Percentiles rank a stretch among this genome's conserved stretches.
Conservation (phyloP, 2,888 invertebrate genomes). For the Lasioglossum malachurum region DNA sequence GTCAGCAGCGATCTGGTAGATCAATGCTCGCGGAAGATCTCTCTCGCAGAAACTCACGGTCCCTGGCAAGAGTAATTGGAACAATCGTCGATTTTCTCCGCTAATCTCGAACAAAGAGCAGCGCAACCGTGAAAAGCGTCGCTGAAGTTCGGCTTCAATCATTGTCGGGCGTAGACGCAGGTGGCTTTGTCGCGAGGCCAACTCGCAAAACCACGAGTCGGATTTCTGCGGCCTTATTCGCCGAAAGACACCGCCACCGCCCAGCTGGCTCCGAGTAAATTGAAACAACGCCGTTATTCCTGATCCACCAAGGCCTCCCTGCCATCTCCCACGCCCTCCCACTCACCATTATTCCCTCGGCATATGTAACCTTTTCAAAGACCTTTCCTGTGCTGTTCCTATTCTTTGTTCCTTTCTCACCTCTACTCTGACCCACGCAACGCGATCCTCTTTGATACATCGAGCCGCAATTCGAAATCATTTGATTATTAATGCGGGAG, state of each 20-base stretch:
- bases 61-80: not conserved
- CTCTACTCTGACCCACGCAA: not conserved
- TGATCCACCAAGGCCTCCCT: conserved; percentile 44
- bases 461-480: not conserved
- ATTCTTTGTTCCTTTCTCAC: not conserved
- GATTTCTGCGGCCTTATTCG: conserved; percentile 51
- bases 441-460: not conserved
- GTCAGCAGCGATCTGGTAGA: not conserved
- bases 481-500: not conserved
- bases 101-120: conserved; percentile 23
- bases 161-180: conserved; percentile 43
- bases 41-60: not conserved
- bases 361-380: conserved; percentile 55
- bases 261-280: conserved; percentile 62
- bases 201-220: conserved; percentile 59
- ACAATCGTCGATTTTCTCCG: conserved; percentile 21
- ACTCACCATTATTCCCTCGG: conserved; percentile 44
- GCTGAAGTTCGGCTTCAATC: conserved; percentile 59
- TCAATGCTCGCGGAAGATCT: not conserved
- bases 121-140: conserved; percentile 5
- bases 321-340: not conserved
- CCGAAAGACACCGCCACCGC: conserved; percentile 48
- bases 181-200: conserved; percentile 51
- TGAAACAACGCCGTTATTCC: conserved; percentile 70
- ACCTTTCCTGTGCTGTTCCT: not conserved